Evolutionary conservation across 2,113 vertebrate genomes (phyloP), one percentile per base, ranked within the genome.

Genomic region (Aptenodytes forsteri): DNA sequence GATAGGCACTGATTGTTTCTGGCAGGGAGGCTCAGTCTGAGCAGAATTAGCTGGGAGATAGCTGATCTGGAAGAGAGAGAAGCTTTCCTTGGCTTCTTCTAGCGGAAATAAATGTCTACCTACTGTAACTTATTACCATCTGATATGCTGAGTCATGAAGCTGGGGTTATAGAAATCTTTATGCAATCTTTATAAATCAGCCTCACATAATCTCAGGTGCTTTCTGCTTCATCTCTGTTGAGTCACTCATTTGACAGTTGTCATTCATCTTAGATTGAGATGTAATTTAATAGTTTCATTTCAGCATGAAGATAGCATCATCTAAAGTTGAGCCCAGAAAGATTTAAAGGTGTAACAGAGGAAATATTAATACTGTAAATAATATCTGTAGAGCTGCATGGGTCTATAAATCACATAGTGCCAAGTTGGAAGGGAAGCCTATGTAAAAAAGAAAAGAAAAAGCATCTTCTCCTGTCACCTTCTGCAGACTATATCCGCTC

Each of bases 261-360:
- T 96, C 96, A 97, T 97, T 97, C 96, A 95, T 97, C 94, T 97
- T 97, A 90, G 86, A 96, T 96, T 95, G 96, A 93, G 89, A 87
- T 97, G 95, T 94, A 97, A 96, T 97, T 97, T 96, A 96, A 97
- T 96, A 96, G 96, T 97, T 97, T 97, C 95, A 96, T 97, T 97
- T 97, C 95, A 59, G 80, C 93, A 84, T 94, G 89, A 91, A 94
- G 90, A 96, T 93, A 95, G 94, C 47, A 2, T 95, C 96, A 96
- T 52, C 66, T 87, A 0, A 83, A 95, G 72, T 87, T 67, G 86
- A 93, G 77, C 83, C 54, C 2, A 7, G 92, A 94, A 97, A 97
- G 96, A 97, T 97, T 96, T 96, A 97, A 96, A 96, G 96, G 95
- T 97, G 97, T 97, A 96, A 97, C 96, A 94, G 91, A 96, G 87